Conservation (phyloP, 2,113 vertebrate genomes). For the Haemorhous mexicanus region DNA sequence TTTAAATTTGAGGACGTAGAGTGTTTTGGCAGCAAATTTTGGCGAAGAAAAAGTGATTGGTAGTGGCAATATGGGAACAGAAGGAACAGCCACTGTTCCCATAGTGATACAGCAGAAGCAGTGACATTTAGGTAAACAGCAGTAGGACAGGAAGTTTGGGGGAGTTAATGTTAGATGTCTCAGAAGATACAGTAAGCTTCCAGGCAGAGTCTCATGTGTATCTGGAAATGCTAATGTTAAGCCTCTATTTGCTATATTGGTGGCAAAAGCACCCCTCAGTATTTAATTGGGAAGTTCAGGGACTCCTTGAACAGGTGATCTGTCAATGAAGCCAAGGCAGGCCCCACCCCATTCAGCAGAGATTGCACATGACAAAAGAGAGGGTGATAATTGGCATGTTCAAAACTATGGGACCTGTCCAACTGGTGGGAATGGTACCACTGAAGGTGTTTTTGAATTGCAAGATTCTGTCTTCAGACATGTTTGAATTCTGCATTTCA, state of each 20-base stretch:
- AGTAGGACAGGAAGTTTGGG: slow-evolving; percentile 48
- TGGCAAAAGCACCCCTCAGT: background rate
- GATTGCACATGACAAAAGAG: background rate
- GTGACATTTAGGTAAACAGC: slow-evolving; percentile 49
- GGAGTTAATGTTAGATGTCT: slow-evolving; percentile 61
- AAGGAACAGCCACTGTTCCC: slow-evolving; percentile 27
- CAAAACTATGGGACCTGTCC: background rate
- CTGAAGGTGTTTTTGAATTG: background rate
- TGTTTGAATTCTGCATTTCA: background rate
- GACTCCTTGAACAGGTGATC: background rate
- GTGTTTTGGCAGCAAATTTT: slow-evolving; percentile 39
- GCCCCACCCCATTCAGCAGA: background rate
- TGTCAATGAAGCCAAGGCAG: background rate
- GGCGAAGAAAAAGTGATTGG: slow-evolving; percentile 14
- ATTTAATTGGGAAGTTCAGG: background rate
- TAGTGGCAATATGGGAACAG: slow-evolving; percentile 16
- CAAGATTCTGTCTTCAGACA: background rate
- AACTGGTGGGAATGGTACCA: background rate
- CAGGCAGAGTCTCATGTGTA: background rate
- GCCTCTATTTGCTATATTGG: background rate
- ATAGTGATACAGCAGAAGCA: slow-evolving; percentile 43
- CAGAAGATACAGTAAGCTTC: slow-evolving; percentile 40
- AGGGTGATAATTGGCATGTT: background rate
- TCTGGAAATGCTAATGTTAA: slow-evolving; percentile 24
- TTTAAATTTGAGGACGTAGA: background rate